These are phyloP conservation scores for Phlogophora meticulosa DNA, from an alignment of 2,888 invertebrate genomes.

Conservation along the genomic window DNA sequence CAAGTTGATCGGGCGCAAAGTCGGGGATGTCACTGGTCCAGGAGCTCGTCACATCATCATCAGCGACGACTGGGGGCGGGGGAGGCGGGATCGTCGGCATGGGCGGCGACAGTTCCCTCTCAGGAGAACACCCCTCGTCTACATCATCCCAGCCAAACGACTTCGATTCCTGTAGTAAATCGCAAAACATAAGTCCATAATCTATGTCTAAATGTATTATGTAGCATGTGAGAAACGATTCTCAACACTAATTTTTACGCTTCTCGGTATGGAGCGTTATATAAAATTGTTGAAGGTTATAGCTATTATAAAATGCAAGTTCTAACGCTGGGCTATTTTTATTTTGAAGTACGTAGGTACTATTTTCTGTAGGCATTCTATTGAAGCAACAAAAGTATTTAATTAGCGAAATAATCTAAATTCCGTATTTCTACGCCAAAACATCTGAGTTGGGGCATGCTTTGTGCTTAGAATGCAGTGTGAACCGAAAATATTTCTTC, in stretches of 20 bases:
- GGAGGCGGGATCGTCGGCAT: slow-evolving; percentile 96
- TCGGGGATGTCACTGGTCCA: slow-evolving; percentile 73
- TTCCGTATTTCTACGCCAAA: slow-evolving; percentile 19
- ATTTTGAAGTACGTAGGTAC: slow-evolving; percentile 2
- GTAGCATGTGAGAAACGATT: slow-evolving; percentile 34
- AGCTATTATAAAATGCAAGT: slow-evolving; percentile 38
- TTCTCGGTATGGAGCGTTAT: slow-evolving; percentile 38
- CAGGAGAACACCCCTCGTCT: slow-evolving; percentile 76
- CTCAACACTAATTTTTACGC: slow-evolving; percentile 50
- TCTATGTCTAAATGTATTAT: slow-evolving; percentile 8
- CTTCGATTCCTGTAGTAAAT: slow-evolving; percentile 79
- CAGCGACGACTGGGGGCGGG: slow-evolving; percentile 92
- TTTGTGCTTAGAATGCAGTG: background rate
- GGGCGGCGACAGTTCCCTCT: slow-evolving; percentile 92
- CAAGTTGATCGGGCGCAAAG: slow-evolving; percentile 52
- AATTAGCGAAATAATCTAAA: slow-evolving; percentile 1
- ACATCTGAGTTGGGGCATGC: background rate
- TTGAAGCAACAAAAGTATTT: slow-evolving; percentile 16
- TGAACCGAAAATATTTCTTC: slow-evolving; percentile 30
- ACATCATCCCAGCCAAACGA: slow-evolving; percentile 79
- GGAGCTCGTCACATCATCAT: slow-evolving; percentile 77
- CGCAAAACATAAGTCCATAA: slow-evolving; percentile 16
- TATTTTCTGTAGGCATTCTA: background rate
- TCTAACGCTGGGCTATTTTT: slow-evolving; percentile 24
- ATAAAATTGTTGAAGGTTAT: slow-evolving; percentile 52